A percentile compares a stretch with the other conserved stretches of the same genome.
Evolutionary conservation across 2,888 invertebrate species (phyloP).

Genomic region (Vanessa cardui): DNA sequence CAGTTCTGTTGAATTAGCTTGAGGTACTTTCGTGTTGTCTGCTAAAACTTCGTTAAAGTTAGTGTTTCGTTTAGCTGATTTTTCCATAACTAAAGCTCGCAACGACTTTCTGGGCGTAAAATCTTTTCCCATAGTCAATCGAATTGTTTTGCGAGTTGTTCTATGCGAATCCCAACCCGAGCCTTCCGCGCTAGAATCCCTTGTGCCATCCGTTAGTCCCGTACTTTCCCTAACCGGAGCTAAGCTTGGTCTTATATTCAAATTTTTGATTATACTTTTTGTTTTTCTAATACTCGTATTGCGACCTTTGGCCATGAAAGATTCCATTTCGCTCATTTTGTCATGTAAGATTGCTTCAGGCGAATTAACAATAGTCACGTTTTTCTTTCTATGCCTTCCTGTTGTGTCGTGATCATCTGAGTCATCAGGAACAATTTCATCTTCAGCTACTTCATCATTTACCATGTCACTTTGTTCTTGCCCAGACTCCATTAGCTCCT

Average conservation of each 20-base stretch:
- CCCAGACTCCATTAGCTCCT: constrained; percentile 34
- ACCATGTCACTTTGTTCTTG: constrained; percentile 37
- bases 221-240: constrained; percentile 56
- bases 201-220: constrained; percentile 56
- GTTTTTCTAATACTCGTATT: constrained; percentile 58
- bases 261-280: constrained; percentile 54
- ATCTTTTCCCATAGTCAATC: constrained; percentile 71
- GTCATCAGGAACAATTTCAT: neutral
- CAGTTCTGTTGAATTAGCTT: constrained; percentile 32
- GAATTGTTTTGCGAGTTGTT: constrained; percentile 67
- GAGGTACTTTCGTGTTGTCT: constrained; percentile 20
- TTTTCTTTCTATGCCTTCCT: constrained; percentile 51
- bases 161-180: constrained; percentile 77
- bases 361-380: constrained; percentile 45
- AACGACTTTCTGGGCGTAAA: constrained; percentile 69
- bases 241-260: constrained; percentile 52
- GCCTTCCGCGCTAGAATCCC: constrained; percentile 63
- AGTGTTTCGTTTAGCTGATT: constrained; percentile 64
- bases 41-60: constrained; percentile 16
- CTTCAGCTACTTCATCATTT: constrained; percentile 44
- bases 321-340: constrained; percentile 49
- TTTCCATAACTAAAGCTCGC: constrained; percentile 71
- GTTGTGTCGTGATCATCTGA: constrained; percentile 53
- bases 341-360: constrained; percentile 61
- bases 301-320: constrained; percentile 51